A percentile compares a stretch with the other conserved stretches of the same genome.
phyloP scores from a whole-genome alignment of 2,888 invertebrate species.

The Napeogenes sylphis region DNA sequence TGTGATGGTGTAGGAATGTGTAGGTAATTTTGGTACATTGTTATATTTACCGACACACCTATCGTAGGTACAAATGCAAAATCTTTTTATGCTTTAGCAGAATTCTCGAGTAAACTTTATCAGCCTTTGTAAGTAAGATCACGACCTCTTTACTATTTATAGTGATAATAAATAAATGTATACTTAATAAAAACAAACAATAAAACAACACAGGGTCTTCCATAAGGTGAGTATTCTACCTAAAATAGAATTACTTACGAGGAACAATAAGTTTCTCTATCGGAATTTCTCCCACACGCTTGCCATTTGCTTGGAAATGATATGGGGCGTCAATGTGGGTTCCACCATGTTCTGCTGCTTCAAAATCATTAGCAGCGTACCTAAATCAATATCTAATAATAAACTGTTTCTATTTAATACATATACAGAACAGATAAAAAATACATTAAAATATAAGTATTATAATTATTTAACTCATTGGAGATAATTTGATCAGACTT shows the following conservation, averaged over 20 bases:
- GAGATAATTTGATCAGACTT: background rate
- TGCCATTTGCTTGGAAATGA: slow-evolving; percentile 69
- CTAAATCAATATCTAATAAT: slow-evolving; percentile 36
- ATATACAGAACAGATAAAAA: no score
- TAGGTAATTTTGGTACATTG: no score
- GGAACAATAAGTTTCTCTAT: slow-evolving; percentile 63
- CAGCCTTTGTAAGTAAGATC: background rate
- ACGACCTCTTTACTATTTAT: background rate
- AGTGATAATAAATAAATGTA: background rate
- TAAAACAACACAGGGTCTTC: no score
- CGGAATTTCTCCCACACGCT: slow-evolving; percentile 73
- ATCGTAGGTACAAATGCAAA: no score
- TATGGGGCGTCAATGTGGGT: slow-evolving; percentile 81
- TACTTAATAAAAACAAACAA: background rate
- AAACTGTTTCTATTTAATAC: background rate
- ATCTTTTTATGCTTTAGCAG: no score
- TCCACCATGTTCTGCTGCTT: slow-evolving; percentile 78
- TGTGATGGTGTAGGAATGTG: no score
- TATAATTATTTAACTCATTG: no score
- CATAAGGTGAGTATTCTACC: no score
- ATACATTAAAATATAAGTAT: no score
- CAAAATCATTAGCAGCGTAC: slow-evolving; percentile 74
- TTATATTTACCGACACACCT: background rate
- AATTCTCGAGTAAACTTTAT: no score
- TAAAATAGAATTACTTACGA: slow-evolving; percentile 42